Evolutionary conservation across 2,113 vertebrate species (phyloP).

Genomic region (Solea solea): DNA sequence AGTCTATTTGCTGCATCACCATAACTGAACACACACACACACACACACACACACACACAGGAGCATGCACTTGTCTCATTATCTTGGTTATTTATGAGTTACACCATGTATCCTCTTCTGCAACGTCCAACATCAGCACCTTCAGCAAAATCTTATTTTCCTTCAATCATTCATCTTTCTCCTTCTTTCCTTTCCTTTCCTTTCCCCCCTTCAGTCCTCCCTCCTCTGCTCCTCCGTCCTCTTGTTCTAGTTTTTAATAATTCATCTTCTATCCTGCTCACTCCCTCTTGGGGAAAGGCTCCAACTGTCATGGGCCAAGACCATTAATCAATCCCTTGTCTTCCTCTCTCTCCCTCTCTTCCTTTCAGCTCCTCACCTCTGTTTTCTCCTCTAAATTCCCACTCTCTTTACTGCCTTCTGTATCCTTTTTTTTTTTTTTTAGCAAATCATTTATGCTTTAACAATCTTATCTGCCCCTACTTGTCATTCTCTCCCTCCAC

Average conservation of each 20-base stretch:
- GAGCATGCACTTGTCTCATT: conserved; percentile 71
- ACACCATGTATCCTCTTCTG: conserved; percentile 42
- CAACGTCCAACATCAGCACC: conserved; percentile 62
- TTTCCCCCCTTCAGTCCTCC: conserved; percentile 1
- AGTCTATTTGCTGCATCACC: conserved; percentile 59
- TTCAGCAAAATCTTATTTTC: conserved; percentile 55
- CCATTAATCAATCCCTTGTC: conserved; percentile 73
- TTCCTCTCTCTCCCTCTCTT: conserved; percentile 14
- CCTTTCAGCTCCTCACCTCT: conserved; percentile 41
- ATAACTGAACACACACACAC: conserved; percentile 34
- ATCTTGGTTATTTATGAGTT: conserved; percentile 83
- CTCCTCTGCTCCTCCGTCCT: conserved; percentile 20
- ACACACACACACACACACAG: background rate
- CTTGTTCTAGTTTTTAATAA: conserved; percentile 76
- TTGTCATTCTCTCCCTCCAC: conserved; percentile 29
- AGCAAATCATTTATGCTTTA: conserved; percentile 53
- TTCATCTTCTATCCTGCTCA: conserved; percentile 60
- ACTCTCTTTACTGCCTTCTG: background rate
- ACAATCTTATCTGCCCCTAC: conserved; percentile 43
- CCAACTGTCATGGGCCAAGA: conserved; percentile 68
- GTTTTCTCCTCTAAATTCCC: background rate
- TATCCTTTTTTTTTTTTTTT: conserved; percentile 31
- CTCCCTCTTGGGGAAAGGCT: conserved; percentile 52
- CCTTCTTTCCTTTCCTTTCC: background rate
- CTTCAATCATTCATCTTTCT: conserved; percentile 29